Evolutionary conservation across 2,797 vertebrate species (phyloP).

Genomic region (Kryptolebias ocellatus): DNA sequence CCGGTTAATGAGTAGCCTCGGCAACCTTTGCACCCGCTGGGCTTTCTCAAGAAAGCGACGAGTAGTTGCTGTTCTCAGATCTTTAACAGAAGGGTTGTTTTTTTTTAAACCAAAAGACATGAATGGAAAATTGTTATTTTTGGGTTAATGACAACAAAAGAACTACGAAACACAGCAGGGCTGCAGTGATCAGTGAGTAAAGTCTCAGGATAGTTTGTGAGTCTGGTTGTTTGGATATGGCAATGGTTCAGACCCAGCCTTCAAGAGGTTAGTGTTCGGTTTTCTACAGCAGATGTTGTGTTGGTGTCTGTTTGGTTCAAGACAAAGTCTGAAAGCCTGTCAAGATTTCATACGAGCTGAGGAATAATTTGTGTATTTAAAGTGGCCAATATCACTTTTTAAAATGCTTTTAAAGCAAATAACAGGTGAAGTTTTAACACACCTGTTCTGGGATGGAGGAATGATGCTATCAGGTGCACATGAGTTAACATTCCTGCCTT

Average conservation of each 20-base stretch:
- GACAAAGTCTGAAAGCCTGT: not conserved
- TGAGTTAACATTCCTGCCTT: not conserved
- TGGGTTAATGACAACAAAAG: slow-evolving; percentile 15
- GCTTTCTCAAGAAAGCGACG: slow-evolving; percentile 64
- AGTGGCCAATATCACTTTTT: not conserved
- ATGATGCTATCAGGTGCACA: slow-evolving; percentile 1
- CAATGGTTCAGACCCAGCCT: slow-evolving; percentile 82
- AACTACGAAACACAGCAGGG: slow-evolving; percentile 7
- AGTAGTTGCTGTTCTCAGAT: slow-evolving; percentile 33
- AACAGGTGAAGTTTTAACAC: not conserved
- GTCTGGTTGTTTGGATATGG: slow-evolving; percentile 66
- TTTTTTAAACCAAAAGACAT: slow-evolving; percentile 6
- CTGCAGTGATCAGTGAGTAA: slow-evolving; percentile 26
- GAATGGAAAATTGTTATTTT: slow-evolving; percentile 35
- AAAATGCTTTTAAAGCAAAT: not conserved
- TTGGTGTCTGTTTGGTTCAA: slow-evolving; percentile 6
- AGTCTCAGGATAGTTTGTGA: slow-evolving; percentile 38
- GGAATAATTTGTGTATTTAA: not conserved
- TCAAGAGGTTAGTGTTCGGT: slow-evolving; percentile 83
- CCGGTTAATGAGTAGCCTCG: slow-evolving; percentile 83
- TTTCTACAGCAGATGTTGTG: slow-evolving; percentile 3
- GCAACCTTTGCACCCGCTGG: slow-evolving; percentile 81
- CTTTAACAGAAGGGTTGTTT: slow-evolving; percentile 17
- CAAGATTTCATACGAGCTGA: not conserved
- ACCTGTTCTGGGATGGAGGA: not conserved